Evolutionary conservation across 2,113 vertebrate genomes (phyloP).

Genomic region (Hyaena hyaena): DNA sequence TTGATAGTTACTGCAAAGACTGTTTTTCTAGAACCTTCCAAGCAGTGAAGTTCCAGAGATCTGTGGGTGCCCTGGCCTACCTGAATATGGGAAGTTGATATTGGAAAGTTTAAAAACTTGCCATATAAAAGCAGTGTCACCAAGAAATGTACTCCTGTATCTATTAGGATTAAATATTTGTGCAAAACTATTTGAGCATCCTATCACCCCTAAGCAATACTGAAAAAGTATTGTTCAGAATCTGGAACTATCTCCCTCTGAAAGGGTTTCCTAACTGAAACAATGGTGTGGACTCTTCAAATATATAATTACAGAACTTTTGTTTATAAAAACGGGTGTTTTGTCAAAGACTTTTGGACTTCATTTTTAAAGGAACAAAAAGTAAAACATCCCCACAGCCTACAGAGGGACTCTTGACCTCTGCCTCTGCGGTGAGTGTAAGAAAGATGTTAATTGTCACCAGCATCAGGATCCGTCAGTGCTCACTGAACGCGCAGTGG

Average conservation of each 20-base stretch:
- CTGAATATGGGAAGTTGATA: background rate
- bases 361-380: conserved; percentile 18
- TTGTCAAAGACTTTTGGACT: background rate
- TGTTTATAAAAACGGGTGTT: background rate
- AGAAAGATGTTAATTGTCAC: background rate
- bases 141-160: background rate
- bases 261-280: background rate
- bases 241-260: background rate
- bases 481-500: background rate
- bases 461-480: accelerated
- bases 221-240: background rate
- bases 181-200: background rate
- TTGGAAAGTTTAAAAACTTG: background rate
- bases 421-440: background rate
- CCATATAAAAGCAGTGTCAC: background rate
- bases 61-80: background rate
- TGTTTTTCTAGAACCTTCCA: background rate
- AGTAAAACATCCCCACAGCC: background rate
- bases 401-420: background rate
- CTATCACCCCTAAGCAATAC: background rate
- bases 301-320: accelerated
- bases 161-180: background rate
- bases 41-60: background rate
- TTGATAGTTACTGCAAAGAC: background rate
- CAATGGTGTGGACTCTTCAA: background rate